Evolutionary conservation across 2,113 vertebrate species (phyloP), one percentile per base, ranked within the genome.

Genomic region (Nyctereutes procyonoides): DNA sequence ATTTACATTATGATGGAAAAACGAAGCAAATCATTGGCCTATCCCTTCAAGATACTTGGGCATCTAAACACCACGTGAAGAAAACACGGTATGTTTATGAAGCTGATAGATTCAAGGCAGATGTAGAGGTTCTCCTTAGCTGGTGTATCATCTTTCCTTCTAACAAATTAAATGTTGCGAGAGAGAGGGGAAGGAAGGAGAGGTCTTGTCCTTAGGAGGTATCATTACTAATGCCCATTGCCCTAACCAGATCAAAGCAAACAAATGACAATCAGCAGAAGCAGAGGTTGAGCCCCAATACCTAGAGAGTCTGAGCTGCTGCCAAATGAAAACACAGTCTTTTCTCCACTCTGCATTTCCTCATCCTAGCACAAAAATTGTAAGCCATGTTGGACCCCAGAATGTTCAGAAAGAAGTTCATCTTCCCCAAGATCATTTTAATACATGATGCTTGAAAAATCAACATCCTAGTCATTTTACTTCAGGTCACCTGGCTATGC

Each of bases 11-110:
- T 93, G 87, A 93, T 32, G 56, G 35, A 35, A 79, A 28, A 91
- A 85, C 14, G 28, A 95, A 96, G 74, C 22, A 98, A 96, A 83
- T 86, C 48, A 85, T 24, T 53, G 95, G 96, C 71, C n/a, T 13
- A 53, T 22, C 83, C 58, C 35, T 95, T 95, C 22, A 81, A 84
- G 55, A 35, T 22, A 19, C 63, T 93, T 19, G 10, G 76, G 74
- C 15, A 62, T 35, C 77, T 67, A 74, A 88, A 80, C 77, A 51
- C 38, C 48, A 93, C 88, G 63, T 77, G 26, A 62, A 73, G 76
- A 24, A 56, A 67, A 92, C 38, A 48, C 0, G 35, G 7, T 16
- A 30, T 77, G 28, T 92, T 30, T 85, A 13, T 53, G 58, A 79
- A 93, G 85, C 2, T 38, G 96, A 58, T 69, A 17, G 0, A 60